phyloP scores from a whole-genome alignment of 2,113 vertebrate species.

The Paralichthys olivaceus region DNA sequence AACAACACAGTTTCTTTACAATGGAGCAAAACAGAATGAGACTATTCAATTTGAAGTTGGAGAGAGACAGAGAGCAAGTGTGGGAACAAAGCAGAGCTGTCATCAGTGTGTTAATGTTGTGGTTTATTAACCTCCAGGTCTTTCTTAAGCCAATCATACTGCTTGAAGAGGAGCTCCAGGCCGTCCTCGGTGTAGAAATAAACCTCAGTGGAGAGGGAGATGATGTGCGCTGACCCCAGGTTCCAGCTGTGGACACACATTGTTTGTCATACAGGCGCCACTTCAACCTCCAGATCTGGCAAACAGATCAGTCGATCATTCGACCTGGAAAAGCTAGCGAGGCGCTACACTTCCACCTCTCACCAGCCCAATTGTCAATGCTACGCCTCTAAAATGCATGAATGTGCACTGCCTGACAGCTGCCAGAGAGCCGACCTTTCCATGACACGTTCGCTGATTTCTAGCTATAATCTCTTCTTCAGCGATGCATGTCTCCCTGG shows the following conservation, averaged over 20 bases:
- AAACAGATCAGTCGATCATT: not conserved
- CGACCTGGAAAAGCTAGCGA: too few relatives aligned
- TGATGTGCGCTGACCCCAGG: conserved; percentile 87
- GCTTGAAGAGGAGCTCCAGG: conserved; percentile 83
- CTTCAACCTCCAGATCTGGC: conserved; percentile 19
- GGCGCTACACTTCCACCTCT: too few relatives aligned
- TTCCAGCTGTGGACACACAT: conserved; percentile 85
- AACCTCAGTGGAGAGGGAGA: conserved; percentile 91
- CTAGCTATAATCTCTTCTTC: too few relatives aligned
- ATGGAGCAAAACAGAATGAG: not conserved
- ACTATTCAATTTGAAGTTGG: not conserved
- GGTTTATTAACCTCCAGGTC: conserved; percentile 85
- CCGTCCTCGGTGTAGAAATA: conserved; percentile 88
- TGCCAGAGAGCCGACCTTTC: too few relatives aligned
- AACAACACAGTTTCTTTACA: not conserved
- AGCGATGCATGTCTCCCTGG: too few relatives aligned
- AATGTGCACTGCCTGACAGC: too few relatives aligned
- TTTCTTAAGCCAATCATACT: conserved; percentile 86
- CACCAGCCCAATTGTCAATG: too few relatives aligned
- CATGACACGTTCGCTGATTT: too few relatives aligned
- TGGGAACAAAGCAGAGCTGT: conserved; percentile 26
- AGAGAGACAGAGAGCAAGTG: not conserved
- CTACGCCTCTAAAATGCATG: too few relatives aligned
- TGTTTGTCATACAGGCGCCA: conserved; percentile 40
- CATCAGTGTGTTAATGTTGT: conserved; percentile 10